These are phyloP conservation scores for Caenorhabditis brenneri DNA, from an alignment of 1,140 invertebrate species.

Conservation along the genomic window DNA sequence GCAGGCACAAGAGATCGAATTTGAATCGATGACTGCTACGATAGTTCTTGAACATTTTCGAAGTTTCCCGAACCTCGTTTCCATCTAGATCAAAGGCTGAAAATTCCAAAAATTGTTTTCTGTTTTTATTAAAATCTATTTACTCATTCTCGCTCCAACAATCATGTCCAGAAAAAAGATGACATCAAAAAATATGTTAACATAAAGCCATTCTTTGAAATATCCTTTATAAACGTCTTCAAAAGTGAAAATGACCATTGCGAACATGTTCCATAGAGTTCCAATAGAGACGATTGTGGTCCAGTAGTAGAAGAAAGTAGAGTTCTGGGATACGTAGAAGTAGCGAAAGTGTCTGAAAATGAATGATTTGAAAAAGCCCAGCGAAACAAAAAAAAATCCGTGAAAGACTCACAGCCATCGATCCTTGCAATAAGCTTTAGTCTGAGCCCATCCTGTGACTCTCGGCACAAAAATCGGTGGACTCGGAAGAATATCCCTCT, in stretches of 20 bases:
- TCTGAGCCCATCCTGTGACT: background rate
- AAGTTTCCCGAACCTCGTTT: background rate
- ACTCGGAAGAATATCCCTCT: background rate
- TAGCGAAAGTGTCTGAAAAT: slow-evolving; percentile 9
- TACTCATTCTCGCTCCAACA: slow-evolving; percentile 5
- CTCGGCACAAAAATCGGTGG: background rate
- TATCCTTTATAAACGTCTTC: slow-evolving; percentile 38
- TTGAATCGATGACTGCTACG: background rate
- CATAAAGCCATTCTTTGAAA: slow-evolving; percentile 26
- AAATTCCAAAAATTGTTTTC: background rate
- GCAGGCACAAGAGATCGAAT: background rate
- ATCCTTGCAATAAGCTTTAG: background rate
- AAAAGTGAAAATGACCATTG: slow-evolving; percentile 54
- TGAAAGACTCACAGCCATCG: background rate
- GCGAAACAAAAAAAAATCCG: too few relatives aligned
- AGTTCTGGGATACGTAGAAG: background rate
- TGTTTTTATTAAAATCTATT: background rate
- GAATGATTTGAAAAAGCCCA: background rate
- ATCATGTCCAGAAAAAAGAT: slow-evolving; percentile 30
- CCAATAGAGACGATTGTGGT: background rate
- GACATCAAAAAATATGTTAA: slow-evolving; percentile 20
- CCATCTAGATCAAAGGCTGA: slow-evolving; percentile 35
- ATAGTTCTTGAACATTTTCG: slow-evolving; percentile 21
- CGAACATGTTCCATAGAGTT: slow-evolving; percentile 42
- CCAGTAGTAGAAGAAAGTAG: slow-evolving; percentile 40